A percentile compares a stretch with the other conserved stretches of the same genome.
Conservation (phyloP, 2,797 vertebrate species). For the Rhabdomys pumilio region DNA sequence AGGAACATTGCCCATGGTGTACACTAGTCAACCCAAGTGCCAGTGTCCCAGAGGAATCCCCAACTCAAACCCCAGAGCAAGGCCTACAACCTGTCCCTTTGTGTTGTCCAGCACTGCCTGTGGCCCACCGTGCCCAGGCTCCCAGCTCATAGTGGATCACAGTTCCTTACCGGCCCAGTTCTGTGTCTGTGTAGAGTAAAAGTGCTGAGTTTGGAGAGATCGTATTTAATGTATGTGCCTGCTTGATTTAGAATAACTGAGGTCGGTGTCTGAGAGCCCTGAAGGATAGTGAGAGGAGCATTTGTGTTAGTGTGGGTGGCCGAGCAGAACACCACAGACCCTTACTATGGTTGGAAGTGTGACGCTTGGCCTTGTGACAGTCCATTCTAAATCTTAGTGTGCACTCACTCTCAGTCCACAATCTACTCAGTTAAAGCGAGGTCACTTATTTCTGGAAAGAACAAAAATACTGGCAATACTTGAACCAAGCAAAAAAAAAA, state of each 20-base stretch:
- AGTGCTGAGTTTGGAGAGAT: not conserved
- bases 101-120: not conserved
- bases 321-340: not conserved
- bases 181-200: constrained; percentile 50
- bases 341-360: constrained; percentile 3
- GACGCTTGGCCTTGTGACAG: constrained; percentile 3
- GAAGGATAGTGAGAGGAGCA: not conserved
- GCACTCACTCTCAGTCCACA: constrained; percentile 42
- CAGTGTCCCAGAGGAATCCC: not conserved
- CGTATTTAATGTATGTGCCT: not conserved
- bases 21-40: not conserved
- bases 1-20: not conserved
- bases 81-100: not conserved
- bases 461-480: not conserved
- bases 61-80: not conserved
- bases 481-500: constrained; percentile 6
- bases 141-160: not conserved
- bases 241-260: constrained; percentile 60
- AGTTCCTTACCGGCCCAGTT: constrained; percentile 23
- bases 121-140: not conserved
- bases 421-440: constrained; percentile 59
- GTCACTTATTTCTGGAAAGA: constrained; percentile 20
- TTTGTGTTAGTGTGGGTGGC: constrained; percentile 26
- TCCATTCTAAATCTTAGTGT: constrained; percentile 23
- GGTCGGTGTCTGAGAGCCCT: constrained; percentile 33